Evolutionary conservation across 2,797 vertebrate genomes (phyloP).

Genomic region (Apogon hyalosoma): DNA sequence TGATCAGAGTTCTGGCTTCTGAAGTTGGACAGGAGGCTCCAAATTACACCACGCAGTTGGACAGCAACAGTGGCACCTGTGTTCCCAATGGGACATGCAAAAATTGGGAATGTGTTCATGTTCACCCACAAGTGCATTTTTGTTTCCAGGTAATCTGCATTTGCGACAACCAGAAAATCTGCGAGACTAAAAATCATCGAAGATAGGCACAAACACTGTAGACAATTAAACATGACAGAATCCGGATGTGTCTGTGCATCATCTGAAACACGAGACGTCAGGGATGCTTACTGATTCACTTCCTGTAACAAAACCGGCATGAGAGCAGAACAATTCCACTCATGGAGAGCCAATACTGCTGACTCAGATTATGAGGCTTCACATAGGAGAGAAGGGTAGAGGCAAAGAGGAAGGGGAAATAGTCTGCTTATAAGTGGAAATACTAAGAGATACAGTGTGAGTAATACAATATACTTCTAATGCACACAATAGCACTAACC

Average conservation of each 20-base stretch:
- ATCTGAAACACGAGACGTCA: constrained; percentile 58
- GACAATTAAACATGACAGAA: constrained; percentile 32
- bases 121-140: background rate
- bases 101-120: constrained; percentile 2
- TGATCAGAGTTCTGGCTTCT: constrained; percentile 48
- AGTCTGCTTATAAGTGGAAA: constrained; percentile 16
- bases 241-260: constrained; percentile 8
- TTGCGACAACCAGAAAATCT: background rate
- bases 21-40: constrained; percentile 54
- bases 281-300: constrained; percentile 56
- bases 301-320: constrained; percentile 66
- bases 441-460: background rate
- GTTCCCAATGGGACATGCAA: constrained; percentile 39
- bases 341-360: constrained; percentile 56
- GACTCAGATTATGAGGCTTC: constrained; percentile 62
- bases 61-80: constrained; percentile 50
- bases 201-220: constrained; percentile 8
- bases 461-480: background rate
- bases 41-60: constrained; percentile 62
- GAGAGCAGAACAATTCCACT: constrained; percentile 40
- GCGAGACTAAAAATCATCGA: background rate
- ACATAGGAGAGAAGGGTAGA: constrained; percentile 23
- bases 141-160: constrained; percentile 16
- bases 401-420: constrained; percentile 23
- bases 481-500: background rate